Percentiles rank a stretch among this genome's conserved stretches.
Conservation (phyloP, 2,113 vertebrate species). For the Brachypteracias leptosomus region DNA sequence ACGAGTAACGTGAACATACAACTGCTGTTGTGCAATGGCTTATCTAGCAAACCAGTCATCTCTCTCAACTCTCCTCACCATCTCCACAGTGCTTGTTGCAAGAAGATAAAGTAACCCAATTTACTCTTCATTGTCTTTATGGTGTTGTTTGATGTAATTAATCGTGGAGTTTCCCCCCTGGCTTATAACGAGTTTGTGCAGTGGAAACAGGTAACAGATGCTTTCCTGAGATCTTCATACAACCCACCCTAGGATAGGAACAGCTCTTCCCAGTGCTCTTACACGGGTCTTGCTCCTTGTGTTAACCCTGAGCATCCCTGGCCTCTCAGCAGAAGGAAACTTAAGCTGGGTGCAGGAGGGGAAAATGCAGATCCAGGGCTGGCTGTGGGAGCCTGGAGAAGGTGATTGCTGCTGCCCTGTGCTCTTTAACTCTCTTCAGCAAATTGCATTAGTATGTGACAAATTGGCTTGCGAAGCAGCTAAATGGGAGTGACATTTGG, state of each 20-base stretch:
- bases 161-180: background rate
- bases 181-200: background rate
- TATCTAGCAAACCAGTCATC: background rate
- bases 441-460: conserved; percentile 57
- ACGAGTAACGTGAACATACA: background rate
- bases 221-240: background rate
- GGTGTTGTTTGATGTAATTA: conserved; percentile 35
- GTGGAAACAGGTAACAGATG: conserved; percentile 20
- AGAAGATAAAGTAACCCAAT: conserved; percentile 45
- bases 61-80: background rate
- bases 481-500: conserved; percentile 55
- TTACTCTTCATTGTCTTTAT: background rate
- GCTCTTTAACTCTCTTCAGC: conserved; percentile 46
- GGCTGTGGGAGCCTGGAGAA: background rate
- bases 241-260: background rate
- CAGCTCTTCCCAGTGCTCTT: background rate
- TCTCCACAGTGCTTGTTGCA: background rate
- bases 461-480: conserved; percentile 48
- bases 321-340: background rate
- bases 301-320: background rate
- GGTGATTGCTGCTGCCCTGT: background rate
- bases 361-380: background rate
- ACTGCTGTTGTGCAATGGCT: background rate
- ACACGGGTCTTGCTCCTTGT: background rate
- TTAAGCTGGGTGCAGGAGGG: background rate